Evolutionary conservation across 1,140 invertebrate species (phyloP).

Genomic region (Pseudomyrmex cubaensis): DNA sequence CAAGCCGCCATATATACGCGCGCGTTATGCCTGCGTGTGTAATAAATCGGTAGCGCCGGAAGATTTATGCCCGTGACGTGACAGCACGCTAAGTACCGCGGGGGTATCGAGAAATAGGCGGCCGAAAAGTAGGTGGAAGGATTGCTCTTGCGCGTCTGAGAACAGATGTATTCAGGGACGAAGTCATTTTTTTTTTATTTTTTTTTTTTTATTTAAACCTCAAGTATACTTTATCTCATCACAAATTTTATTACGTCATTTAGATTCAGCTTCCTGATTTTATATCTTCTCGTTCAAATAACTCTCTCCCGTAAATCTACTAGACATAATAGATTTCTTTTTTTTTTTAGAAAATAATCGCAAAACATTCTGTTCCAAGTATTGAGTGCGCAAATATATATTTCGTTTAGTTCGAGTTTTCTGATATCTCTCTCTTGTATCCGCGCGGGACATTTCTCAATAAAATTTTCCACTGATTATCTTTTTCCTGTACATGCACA

Average conservation of each 20-base stretch:
- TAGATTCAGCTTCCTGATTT: neutral
- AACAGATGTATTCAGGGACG: constrained; percentile 8
- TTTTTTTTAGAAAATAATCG: too few species aligned
- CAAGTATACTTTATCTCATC: neutral
- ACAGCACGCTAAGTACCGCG: constrained; percentile 47
- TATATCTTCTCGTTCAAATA: neutral
- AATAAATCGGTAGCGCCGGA: constrained; percentile 53
- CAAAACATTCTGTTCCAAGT: too few species aligned
- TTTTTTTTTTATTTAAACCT: neutral
- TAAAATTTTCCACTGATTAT: neutral
- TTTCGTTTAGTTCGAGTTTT: too few species aligned
- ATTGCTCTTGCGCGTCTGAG: neutral
- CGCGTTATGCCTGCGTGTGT: constrained; percentile 26
- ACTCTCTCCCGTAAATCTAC: neutral
- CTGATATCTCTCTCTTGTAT: too few species aligned
- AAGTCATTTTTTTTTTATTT: constrained; percentile 2
- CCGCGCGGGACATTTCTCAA: neutral
- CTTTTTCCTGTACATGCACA: neutral
- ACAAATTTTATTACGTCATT: constrained; percentile 5
- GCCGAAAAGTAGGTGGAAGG: constrained; percentile 18
- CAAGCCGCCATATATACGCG: neutral
- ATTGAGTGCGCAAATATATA: too few species aligned
- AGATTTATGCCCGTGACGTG: constrained; percentile 56
- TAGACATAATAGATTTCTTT: neutral
- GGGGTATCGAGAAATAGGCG: constrained; percentile 48